Percentiles rank a stretch among this genome's conserved stretches.
phyloP scores from a whole-genome alignment of 2,113 vertebrate species.

The Engraulis encrasicolus region DNA sequence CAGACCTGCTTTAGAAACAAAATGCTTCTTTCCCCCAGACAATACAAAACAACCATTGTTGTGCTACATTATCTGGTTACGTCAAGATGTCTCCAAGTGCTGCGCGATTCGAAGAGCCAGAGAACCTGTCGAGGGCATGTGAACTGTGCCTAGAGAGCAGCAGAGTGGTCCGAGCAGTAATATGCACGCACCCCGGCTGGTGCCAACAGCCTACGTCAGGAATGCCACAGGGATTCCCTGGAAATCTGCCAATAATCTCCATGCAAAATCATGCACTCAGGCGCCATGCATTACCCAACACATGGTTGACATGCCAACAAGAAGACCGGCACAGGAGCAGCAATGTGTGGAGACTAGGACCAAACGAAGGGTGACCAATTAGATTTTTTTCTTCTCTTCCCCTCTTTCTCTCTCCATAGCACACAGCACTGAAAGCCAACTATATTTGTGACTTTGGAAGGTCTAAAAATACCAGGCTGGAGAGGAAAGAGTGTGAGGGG shows the following conservation, averaged over 20 bases:
- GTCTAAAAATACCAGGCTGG: slow-evolving; percentile 13
- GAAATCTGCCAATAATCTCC: slow-evolving; percentile 44
- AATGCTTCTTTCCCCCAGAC: neutral
- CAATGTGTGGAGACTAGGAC: neutral
- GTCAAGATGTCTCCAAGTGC: neutral
- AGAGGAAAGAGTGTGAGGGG: slow-evolving; percentile 44
- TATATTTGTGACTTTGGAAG: neutral
- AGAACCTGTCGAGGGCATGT: neutral
- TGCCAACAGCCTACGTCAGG: slow-evolving; percentile 39
- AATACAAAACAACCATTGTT: neutral
- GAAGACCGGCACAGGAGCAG: slow-evolving; percentile 52
- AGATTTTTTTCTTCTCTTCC: neutral
- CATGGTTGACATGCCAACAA: slow-evolving; percentile 59
- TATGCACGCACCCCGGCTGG: slow-evolving; percentile 10
- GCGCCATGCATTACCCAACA: slow-evolving; percentile 32
- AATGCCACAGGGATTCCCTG: slow-evolving; percentile 49
- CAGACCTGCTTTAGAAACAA: neutral
- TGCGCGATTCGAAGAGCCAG: neutral
- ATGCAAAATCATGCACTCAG: slow-evolving; percentile 39
- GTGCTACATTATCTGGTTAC: neutral
- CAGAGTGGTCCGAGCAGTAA: neutral
- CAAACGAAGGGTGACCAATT: neutral
- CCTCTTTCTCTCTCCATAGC: no score
- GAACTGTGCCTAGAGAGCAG: neutral
- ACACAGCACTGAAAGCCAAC: neutral